Evolutionary conservation across 2,888 invertebrate genomes (phyloP).

Genomic region (Nomada ferruginata): DNA sequence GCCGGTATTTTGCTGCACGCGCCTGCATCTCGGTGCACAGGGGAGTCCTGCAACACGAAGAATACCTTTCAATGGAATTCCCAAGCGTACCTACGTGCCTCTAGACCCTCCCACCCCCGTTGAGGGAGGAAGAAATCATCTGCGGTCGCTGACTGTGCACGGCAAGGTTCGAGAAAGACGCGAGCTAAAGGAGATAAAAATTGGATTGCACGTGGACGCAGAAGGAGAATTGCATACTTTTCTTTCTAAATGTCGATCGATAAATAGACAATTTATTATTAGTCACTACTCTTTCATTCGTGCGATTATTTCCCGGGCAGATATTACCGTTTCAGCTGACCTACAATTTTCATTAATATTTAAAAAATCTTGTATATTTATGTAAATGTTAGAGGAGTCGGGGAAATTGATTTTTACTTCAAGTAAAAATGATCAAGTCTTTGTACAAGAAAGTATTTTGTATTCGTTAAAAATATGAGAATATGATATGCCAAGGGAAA

Average conservation of each 20-base stretch:
- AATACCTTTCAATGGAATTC: slow-evolving; percentile 59
- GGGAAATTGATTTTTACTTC: too few species aligned
- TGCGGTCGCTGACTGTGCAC: slow-evolving; percentile 29
- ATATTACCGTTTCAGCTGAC: too few species aligned
- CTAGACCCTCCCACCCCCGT: neutral
- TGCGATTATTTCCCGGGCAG: too few species aligned
- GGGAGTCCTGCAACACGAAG: slow-evolving; percentile 40
- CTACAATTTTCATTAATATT: too few species aligned
- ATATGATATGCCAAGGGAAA: neutral
- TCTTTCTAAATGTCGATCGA: too few species aligned
- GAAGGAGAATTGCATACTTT: neutral
- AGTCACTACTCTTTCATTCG: too few species aligned
- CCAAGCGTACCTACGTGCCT: slow-evolving; percentile 2
- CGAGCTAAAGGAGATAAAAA: slow-evolving; percentile 10
- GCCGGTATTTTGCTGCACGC: slow-evolving; percentile 42
- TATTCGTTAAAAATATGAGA: neutral
- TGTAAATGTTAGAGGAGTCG: too few species aligned
- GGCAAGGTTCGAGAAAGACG: slow-evolving; percentile 6
- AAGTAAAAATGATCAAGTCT: too few species aligned
- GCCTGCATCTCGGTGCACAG: slow-evolving; percentile 10
- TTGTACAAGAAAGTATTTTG: too few species aligned
- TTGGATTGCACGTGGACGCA: neutral
- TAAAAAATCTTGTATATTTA: too few species aligned
- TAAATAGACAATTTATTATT: too few species aligned
- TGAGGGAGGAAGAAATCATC: slow-evolving; percentile 29